Evolutionary conservation across 2,113 vertebrate genomes (phyloP), one percentile per base, ranked within the genome.

Genomic region (Phyllostomus discolor): DNA sequence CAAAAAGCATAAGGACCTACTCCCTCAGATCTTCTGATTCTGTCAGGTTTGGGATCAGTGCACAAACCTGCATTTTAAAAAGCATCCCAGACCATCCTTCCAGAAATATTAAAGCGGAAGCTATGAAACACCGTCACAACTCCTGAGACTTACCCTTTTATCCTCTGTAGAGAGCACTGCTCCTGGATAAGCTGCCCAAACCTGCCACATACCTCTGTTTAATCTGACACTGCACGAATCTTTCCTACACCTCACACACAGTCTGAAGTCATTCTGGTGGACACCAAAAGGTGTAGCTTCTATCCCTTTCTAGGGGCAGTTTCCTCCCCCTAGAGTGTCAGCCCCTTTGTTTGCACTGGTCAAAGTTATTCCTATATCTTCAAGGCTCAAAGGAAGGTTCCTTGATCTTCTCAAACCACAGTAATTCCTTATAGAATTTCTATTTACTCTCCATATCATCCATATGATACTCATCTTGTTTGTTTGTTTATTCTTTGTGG

Each of bases 201-300:
- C 52, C 59, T 1, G 35, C 52, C 59, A 20, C 15, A 0, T 2
- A 7, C 11, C 46, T 7, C 33, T 2, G 5, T 54, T 48, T 66
- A 35, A 43, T 10, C 48, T 50, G 11, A 41, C 43, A 7, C 28
- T 1, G 17, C 26, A 10, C 1, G 0, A 22, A 28, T 50, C 9
- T 38, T 16, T 22, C 12, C 46, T 20, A 10, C 28, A 33, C 33
- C 2, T 57, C n/a, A 67, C 24, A 50, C 22, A 7, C 4, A 16
- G 38, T 14, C 38, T 22, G 70, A 64, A 57, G 26, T 38, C 76
- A 46, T 88, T 57, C 82, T 69, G 17, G 26, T 17, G 33, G 54
- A 54, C 26, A n/a, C 38, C 35, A 41, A 31, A 91, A 75, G 16
- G 46, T 4, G 1, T 28, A 14, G 35, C 33, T 76, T 7, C 35